These are phyloP conservation scores for Euplexia lucipara DNA, from an alignment of 2,888 invertebrate genomes.

Conservation along the genomic window DNA sequence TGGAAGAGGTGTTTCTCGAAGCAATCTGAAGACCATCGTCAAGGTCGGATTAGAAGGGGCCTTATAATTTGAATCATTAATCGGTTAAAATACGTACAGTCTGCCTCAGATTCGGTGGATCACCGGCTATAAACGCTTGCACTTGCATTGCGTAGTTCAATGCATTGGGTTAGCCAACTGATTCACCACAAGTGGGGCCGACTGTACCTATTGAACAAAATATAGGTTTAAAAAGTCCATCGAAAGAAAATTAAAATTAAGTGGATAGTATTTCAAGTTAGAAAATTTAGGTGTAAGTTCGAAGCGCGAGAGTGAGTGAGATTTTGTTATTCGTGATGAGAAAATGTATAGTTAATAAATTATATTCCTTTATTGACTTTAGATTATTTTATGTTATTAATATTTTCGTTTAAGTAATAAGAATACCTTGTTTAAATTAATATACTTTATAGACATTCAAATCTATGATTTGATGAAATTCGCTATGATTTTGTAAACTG, in stretches of 20 bases:
- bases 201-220: conserved; percentile 70
- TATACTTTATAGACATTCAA: conserved; percentile 46
- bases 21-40: conserved; percentile 43
- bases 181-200: too few relatives aligned
- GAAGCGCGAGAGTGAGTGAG: conserved; percentile 70
- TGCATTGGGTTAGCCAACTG: too few relatives aligned
- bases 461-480: conserved; percentile 39
- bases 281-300: conserved; percentile 71
- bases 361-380: conserved; percentile 80
- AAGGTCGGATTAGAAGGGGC: conserved; percentile 80
- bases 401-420: conserved; percentile 71
- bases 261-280: conserved; percentile 72
- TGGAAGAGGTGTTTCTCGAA: conserved; percentile 29
- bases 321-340: conserved; percentile 76
- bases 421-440: conserved; percentile 70
- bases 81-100: too few relatives aligned
- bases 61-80: conserved; percentile 82
- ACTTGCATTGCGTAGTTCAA: too few relatives aligned
- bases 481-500: conserved; percentile 27
- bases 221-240: conserved; percentile 68
- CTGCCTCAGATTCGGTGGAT: too few relatives aligned
- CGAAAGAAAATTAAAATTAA: conserved; percentile 66
- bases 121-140: too few relatives aligned
- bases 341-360: conserved; percentile 79
- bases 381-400: conserved; percentile 71